phyloP scores from a whole-genome alignment of 1,140 invertebrate species.

The Tetramorium parvispinum region DNA sequence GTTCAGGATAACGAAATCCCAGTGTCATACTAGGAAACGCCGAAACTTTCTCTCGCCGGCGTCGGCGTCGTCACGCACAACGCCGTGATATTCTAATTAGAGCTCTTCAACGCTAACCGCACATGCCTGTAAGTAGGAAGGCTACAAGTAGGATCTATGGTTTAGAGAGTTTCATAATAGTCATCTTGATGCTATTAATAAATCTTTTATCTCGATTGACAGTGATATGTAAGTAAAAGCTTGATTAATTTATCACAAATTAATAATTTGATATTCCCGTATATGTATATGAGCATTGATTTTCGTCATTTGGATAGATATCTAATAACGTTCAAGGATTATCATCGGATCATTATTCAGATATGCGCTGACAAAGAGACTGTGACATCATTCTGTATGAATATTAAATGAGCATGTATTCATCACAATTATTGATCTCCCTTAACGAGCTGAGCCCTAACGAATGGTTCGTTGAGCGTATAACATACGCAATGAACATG shows the following conservation, averaged over 20 bases:
- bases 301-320: constrained; percentile 16
- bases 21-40: constrained; percentile 29
- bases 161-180: neutral
- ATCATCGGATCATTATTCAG: constrained; percentile 35
- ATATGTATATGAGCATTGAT: constrained; percentile 11
- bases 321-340: constrained; percentile 15
- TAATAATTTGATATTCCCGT: neutral
- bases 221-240: neutral
- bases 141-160: neutral
- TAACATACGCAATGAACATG: neutral
- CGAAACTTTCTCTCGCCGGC: constrained; percentile 46
- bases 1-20: constrained; percentile 44
- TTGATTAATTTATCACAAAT: neutral
- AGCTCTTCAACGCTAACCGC: constrained; percentile 17
- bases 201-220: neutral
- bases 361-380: constrained; percentile 38
- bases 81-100: constrained; percentile 47
- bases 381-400: constrained; percentile 29
- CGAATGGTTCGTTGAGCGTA: constrained; percentile 17
- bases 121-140: neutral
- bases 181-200: constrained; percentile 12
- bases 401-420: constrained; percentile 43
- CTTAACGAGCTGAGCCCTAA: constrained; percentile 24
- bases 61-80: constrained; percentile 16
- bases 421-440: constrained; percentile 39